Evolutionary conservation across 1,140 invertebrate genomes (phyloP).

Genomic region (Zophobas morio): DNA sequence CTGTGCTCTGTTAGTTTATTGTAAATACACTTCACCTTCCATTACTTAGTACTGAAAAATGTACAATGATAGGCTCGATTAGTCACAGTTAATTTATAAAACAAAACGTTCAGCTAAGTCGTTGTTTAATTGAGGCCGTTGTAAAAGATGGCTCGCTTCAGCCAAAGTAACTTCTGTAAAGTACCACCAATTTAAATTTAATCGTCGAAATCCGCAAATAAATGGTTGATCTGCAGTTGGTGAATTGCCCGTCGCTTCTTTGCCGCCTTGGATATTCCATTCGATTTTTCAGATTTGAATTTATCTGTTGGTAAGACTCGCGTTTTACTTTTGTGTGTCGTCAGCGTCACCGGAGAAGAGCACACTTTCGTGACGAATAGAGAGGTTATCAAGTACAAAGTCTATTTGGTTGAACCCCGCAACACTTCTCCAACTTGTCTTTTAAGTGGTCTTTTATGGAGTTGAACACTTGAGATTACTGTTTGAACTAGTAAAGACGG

Average conservation of each 20-base stretch:
- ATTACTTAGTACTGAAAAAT: no score
- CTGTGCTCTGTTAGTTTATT: no score
- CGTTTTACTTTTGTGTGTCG: constrained; percentile 27
- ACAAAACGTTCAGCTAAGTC: not conserved
- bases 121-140: not conserved
- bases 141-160: not conserved
- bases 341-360: constrained; percentile 4
- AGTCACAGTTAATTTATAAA: not conserved
- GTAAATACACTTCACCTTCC: no score
- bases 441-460: constrained; percentile 44
- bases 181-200: not conserved
- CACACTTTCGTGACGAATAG: constrained; percentile 5
- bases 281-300: not conserved
- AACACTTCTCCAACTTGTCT: constrained; percentile 44
- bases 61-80: no score
- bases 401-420: constrained; percentile 36
- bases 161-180: not conserved
- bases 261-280: not conserved
- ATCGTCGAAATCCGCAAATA: not conserved
- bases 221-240: not conserved
- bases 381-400: constrained; percentile 40
- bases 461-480: constrained; percentile 41
- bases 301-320: not conserved
- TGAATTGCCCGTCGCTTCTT: not conserved
- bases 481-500: constrained; percentile 42